A percentile compares a stretch with the other conserved stretches of the same genome.
These are phyloP conservation scores for Aphelocoma californica DNA, from an alignment of 2,797 vertebrate genomes.

Conservation along the genomic window DNA sequence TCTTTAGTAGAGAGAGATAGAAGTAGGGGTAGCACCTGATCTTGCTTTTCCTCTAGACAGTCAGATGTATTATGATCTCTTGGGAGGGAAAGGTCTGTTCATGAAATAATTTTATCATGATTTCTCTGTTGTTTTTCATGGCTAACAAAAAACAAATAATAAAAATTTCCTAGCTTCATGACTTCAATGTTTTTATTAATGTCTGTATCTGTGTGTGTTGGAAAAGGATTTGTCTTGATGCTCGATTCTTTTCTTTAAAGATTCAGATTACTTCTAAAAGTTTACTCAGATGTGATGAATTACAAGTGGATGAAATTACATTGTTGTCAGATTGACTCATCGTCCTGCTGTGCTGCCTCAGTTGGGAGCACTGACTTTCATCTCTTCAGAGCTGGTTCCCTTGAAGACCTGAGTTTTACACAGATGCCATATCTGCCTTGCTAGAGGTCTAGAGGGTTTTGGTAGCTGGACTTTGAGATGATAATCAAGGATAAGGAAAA, in stretches of 20 bases:
- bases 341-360: not conserved
- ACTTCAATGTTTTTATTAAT: slow-evolving; percentile 9
- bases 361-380: not conserved
- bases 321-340: not conserved
- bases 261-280: not conserved
- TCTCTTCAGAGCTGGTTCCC: not conserved
- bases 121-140: not conserved
- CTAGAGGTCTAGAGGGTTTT: not conserved
- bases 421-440: not conserved
- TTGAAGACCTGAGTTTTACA: not conserved
- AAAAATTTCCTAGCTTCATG: not conserved
- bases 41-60: not conserved
- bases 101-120: not conserved
- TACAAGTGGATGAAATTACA: slow-evolving; percentile 7
- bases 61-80: not conserved
- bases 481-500: not conserved
- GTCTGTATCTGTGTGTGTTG: not conserved
- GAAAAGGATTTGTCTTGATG: not conserved
- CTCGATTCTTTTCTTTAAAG: not conserved
- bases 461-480: not conserved
- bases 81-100: not conserved
- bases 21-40: not conserved
- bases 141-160: not conserved
- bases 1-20: not conserved
- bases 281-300: slow-evolving; percentile 43